These are phyloP conservation scores for Babylonia areolata DNA, from an alignment of 1,140 invertebrate species.

Conservation along the genomic window DNA sequence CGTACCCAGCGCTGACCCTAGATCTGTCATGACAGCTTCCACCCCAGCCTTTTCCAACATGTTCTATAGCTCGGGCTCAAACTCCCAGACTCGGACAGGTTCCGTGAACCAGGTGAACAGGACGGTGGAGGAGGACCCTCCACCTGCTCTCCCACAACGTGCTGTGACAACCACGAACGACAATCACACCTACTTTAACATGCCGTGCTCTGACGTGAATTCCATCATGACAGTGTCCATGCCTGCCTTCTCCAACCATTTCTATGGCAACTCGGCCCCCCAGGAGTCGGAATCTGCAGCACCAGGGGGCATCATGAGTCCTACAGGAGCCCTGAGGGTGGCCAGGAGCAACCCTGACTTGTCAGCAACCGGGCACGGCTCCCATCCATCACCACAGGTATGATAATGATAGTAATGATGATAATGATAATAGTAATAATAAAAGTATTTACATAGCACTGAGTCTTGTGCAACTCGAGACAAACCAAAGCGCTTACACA, in stretches of 20 bases:
- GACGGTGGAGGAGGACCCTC: background rate
- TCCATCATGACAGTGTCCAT: background rate
- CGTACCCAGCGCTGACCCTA: background rate
- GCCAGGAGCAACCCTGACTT: slow-evolving; percentile 43
- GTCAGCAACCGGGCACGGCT: background rate
- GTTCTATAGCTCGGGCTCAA: background rate
- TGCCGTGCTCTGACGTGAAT: slow-evolving; percentile 22
- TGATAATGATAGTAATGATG: no score
- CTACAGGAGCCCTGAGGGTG: slow-evolving; percentile 18
- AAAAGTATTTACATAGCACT: no score
- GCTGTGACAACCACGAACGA: background rate
- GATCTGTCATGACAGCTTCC: background rate
- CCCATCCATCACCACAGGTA: background rate
- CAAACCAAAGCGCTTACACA: no score
- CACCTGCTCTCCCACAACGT: background rate
- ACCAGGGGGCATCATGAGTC: background rate
- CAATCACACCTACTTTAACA: slow-evolving; percentile 37
- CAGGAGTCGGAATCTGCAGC: background rate
- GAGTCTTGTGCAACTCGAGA: no score
- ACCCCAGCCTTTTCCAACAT: background rate
- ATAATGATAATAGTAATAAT: no score
- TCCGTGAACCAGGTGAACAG: background rate
- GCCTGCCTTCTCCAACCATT: slow-evolving; percentile 8
- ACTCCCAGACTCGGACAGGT: background rate
- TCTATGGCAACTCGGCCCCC: slow-evolving; percentile 39